Evolutionary conservation across 2,113 vertebrate species (phyloP), one percentile per base, ranked within the genome.

Genomic region (Suncus etruscus): DNA sequence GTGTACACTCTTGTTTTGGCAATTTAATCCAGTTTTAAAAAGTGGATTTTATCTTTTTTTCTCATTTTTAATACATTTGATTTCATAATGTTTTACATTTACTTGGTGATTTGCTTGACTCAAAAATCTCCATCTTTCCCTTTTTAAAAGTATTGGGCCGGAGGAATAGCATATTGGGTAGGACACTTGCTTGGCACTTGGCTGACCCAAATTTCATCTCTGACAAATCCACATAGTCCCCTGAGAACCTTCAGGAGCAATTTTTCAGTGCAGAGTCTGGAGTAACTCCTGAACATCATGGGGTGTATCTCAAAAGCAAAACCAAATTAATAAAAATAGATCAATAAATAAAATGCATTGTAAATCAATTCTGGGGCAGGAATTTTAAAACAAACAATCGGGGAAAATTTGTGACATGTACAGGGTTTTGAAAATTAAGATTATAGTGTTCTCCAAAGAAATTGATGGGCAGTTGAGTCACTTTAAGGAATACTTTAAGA

Each of bases 21-120:
- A 90, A n/a, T 2, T 82, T 45, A 83, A 11, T 9, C 76, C 93
- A 51, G 75, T 92, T 69, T 68, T 88, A 1, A 0, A 94, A 92
- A 20, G 31, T 18, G 3, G 82, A 0, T 12, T 94, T 89, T 66
- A 47, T 82, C 48, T 75, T 54, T 20, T 50, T 29, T 0, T 66
- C 11, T 48, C 54, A 25, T 93, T 88, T 80, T 94, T 90, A 91
- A 1, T 75, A 11, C 92, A 76, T 83, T n/a, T 66, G 86, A 84
- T 96, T 90, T 61, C 2, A 61, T 61, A 61, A 29, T 69, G 1
- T 95, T 94, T 84, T 95, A 32, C 50, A 80, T 86, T 48, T 25
- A 8, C 86, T 48, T 45, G 31, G 61, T 93, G 93, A 95, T 95
- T 90, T 94, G 32, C 81, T 66, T 95, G 93, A 50, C 5, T 51